Percentiles rank a stretch among this genome's conserved stretches.
Evolutionary conservation across 2,797 vertebrate genomes (phyloP).

Genomic region (Telmatherina bonti): DNA sequence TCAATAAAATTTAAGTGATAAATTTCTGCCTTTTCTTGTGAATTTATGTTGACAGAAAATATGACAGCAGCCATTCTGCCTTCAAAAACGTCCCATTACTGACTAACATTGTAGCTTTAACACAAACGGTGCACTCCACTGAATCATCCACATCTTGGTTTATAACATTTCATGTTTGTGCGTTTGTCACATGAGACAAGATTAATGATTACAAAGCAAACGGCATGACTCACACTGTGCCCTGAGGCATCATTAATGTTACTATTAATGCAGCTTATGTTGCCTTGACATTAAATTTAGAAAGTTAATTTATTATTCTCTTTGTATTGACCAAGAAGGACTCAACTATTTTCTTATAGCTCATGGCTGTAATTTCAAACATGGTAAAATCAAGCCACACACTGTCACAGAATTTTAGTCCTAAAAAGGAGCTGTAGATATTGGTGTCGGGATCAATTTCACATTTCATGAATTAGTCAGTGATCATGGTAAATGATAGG

Average conservation of each 20-base stretch:
- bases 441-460: not conserved
- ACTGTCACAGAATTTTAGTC: not conserved
- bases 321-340: slow-evolving; percentile 65
- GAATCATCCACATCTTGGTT: slow-evolving; percentile 5
- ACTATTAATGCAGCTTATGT: slow-evolving; percentile 54
- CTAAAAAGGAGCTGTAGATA: not conserved
- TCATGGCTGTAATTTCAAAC: slow-evolving; percentile 38
- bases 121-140: not conserved
- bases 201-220: slow-evolving; percentile 45
- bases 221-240: slow-evolving; percentile 64
- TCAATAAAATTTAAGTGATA: slow-evolving; percentile 83
- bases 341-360: slow-evolving; percentile 40
- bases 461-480: not conserved
- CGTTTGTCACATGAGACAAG: slow-evolving; percentile 26
- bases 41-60: not conserved
- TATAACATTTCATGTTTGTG: slow-evolving; percentile 13
- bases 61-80: not conserved
- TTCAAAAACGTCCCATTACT: not conserved
- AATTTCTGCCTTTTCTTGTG: slow-evolving; percentile 44
- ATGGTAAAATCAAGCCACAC: not conserved
- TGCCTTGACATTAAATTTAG: slow-evolving; percentile 59
- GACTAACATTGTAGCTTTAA: not conserved
- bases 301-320: slow-evolving; percentile 68
- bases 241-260: slow-evolving; percentile 69
- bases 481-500: not conserved